Conservation (phyloP, 2,888 invertebrate genomes). For the Xylota segnis region DNA sequence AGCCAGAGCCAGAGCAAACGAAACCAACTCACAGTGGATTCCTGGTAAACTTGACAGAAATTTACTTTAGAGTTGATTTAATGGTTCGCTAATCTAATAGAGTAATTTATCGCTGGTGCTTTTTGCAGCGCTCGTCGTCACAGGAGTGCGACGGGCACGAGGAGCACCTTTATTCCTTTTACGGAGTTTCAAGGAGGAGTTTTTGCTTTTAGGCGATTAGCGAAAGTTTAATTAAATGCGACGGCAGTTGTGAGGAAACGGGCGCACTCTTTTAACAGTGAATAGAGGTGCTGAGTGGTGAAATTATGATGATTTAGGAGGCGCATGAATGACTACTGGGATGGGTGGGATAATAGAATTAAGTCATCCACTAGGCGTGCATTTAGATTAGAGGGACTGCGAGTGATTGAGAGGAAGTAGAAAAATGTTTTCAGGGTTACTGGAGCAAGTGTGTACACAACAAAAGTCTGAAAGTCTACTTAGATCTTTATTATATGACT, state of each 20-base stretch:
- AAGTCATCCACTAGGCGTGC: not conserved
- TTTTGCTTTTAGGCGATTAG: slow-evolving; percentile 74
- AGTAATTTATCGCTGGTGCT: slow-evolving; percentile 69
- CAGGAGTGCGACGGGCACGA: slow-evolving; percentile 18
- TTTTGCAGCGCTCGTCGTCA: slow-evolving; percentile 30
- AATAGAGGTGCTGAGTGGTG: slow-evolving; percentile 74
- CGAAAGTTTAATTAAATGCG: slow-evolving; percentile 76
- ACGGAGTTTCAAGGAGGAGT: slow-evolving; percentile 35
- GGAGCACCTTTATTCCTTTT: slow-evolving; percentile 43
- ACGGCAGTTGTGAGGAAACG: slow-evolving; percentile 16
- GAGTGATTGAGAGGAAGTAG: not conserved
- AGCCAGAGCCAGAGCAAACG: not conserved
- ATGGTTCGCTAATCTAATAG: slow-evolving; percentile 77
- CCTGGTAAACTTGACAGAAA: slow-evolving; percentile 75
- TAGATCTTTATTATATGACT: too few species aligned
- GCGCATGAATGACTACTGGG: not conserved
- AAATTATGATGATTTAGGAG: slow-evolving; percentile 72
- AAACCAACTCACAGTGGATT: slow-evolving; percentile 59
- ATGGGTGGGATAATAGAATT: not conserved
- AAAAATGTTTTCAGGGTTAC: not conserved
- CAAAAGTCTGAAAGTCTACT: too few species aligned
- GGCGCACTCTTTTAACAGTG: slow-evolving; percentile 42
- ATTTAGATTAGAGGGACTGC: not conserved
- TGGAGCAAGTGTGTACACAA: not conserved
- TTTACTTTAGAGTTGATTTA: slow-evolving; percentile 76